Evolutionary conservation across 2,888 invertebrate genomes (phyloP).

Genomic region (Callinectes sapidus): DNA sequence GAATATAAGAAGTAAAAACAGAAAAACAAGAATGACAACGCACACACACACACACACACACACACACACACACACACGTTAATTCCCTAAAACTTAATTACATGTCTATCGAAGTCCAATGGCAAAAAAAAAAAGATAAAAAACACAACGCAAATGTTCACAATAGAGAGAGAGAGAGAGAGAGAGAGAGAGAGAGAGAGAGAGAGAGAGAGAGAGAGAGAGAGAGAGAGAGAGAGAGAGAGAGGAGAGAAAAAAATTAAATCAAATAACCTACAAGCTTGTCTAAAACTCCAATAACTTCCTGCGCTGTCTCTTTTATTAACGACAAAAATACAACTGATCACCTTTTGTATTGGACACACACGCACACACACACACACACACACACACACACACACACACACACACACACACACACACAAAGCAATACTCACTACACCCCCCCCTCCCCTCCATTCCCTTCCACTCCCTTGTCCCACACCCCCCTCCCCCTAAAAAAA

Average conservation of each 20-base stretch:
- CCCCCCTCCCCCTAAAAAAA: background rate
- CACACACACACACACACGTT: background rate
- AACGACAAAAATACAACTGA: background rate
- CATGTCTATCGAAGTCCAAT: background rate
- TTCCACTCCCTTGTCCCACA: too few relatives aligned
- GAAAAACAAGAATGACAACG: background rate
- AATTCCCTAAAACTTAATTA: background rate
- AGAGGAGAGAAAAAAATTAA: background rate
- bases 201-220: slow-evolving; percentile 16
- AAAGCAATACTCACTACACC: background rate
- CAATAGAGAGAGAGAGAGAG: background rate
- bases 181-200: slow-evolving; percentile 12
- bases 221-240: background rate
- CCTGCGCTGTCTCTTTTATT: background rate
- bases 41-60: slow-evolving; percentile 1
- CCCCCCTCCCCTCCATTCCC: too few relatives aligned
- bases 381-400: too few relatives aligned
- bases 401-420: background rate
- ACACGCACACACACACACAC: background rate
- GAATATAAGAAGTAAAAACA: background rate
- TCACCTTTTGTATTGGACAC: background rate
- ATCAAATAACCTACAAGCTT: background rate
- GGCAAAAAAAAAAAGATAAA: background rate
- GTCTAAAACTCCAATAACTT: background rate
- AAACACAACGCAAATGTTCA: background rate